phyloP scores from a whole-genome alignment of 1,140 invertebrate genomes.

The Aphaenogaster rudis region DNA sequence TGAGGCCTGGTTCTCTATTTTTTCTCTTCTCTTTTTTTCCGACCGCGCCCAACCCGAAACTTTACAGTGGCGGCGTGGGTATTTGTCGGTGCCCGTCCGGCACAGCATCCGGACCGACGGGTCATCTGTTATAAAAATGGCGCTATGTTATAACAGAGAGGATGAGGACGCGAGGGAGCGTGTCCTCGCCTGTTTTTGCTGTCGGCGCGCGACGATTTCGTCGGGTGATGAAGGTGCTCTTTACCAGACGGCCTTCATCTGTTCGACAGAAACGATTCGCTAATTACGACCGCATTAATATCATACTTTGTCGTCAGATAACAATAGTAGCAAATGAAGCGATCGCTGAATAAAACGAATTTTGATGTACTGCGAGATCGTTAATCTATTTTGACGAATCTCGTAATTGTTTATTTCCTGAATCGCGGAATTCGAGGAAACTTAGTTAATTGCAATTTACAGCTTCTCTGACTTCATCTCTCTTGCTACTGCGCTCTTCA shows the following conservation, averaged over 20 bases:
- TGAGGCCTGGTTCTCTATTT: slow-evolving; percentile 60
- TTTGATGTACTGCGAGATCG: neutral
- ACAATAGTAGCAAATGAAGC: neutral
- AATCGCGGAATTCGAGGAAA: neutral
- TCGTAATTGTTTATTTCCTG: neutral
- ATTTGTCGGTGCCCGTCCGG: slow-evolving; percentile 74
- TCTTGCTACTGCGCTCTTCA: neutral
- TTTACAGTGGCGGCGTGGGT: slow-evolving; percentile 62
- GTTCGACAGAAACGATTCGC: slow-evolving; percentile 25
- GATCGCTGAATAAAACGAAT: slow-evolving; percentile 14
- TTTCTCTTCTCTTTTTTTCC: slow-evolving; percentile 5
- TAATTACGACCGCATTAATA: slow-evolving; percentile 40
- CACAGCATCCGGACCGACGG: slow-evolving; percentile 69
- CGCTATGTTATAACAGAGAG: slow-evolving; percentile 68
- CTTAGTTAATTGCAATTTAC: slow-evolving; percentile 49
- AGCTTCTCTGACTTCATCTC: slow-evolving; percentile 4
- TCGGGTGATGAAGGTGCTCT: slow-evolving; percentile 53
- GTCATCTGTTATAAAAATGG: slow-evolving; percentile 77
- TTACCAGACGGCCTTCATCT: slow-evolving; percentile 5
- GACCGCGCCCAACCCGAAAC: slow-evolving; percentile 59
- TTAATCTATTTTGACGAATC: neutral
- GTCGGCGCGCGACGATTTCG: slow-evolving; percentile 57
- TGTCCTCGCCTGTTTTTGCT: slow-evolving; percentile 67
- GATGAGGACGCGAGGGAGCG: slow-evolving; percentile 56
- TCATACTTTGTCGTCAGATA: neutral